These are phyloP conservation scores for Cheilosia scutellata DNA, from an alignment of 2,888 invertebrate species.

Conservation along the genomic window DNA sequence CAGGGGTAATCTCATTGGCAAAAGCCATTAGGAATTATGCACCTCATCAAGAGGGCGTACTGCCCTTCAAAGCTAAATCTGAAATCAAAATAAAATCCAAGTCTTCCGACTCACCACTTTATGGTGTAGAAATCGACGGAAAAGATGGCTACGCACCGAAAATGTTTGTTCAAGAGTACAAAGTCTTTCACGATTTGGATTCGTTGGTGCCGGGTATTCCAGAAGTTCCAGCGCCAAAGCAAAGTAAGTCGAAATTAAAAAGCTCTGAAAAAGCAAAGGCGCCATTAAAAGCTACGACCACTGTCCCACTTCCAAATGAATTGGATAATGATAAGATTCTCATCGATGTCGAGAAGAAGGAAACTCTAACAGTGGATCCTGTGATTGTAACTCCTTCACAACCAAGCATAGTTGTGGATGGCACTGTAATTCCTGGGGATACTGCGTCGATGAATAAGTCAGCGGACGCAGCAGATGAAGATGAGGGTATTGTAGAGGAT, in stretches of 20 bases:
- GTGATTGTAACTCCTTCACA: conserved; percentile 77
- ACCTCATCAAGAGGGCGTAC: conserved; percentile 85
- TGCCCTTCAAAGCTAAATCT: conserved; percentile 87
- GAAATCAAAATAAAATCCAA: conserved; percentile 89
- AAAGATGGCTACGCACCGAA: conserved; percentile 88
- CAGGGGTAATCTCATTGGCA: conserved; percentile 85
- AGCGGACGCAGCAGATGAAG: neutral
- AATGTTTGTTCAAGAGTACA: conserved; percentile 86
- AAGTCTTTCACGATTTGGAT: conserved; percentile 84
- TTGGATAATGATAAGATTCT: conserved; percentile 77
- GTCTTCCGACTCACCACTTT: conserved; percentile 86
- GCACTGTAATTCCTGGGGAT: conserved; percentile 86
- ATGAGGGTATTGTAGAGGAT: conserved; percentile 30
- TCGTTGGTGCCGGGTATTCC: conserved; percentile 83
- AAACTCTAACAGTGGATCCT: conserved; percentile 30
- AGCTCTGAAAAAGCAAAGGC: conserved; percentile 46
- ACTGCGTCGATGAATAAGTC: neutral
- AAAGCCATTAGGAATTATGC: conserved; percentile 86
- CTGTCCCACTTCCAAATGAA: conserved; percentile 65
- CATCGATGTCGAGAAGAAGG: conserved; percentile 36
- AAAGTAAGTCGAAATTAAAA: conserved; percentile 50
- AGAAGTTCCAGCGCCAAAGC: conserved; percentile 54
- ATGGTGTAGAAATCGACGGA: conserved; percentile 89
- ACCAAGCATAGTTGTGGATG: conserved; percentile 86
- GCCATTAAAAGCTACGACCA: conserved; percentile 34